A percentile compares a stretch with the other conserved stretches of the same genome.
Conservation (phyloP, 2,888 invertebrate species). For the Limnephilus auricula region DNA sequence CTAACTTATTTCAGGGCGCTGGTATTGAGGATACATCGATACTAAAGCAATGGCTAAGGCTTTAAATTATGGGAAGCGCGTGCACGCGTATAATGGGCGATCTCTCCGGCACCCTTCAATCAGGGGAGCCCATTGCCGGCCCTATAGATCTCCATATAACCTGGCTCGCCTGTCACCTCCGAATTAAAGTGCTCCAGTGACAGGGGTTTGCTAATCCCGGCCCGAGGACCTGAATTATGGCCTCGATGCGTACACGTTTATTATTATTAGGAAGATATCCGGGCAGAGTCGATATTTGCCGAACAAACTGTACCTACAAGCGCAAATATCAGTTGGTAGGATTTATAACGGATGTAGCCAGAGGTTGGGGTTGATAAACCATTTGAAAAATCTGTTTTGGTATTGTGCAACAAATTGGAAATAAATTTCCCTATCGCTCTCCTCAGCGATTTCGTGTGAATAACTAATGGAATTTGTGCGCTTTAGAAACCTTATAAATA, state of each 20-base stretch:
- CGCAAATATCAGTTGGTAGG: not conserved
- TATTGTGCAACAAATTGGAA: not conserved
- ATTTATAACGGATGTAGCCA: not conserved
- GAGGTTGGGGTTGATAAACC: not conserved
- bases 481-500: no score
- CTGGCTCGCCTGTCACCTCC: conserved; percentile 39
- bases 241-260: conserved; percentile 14
- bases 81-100: conserved; percentile 31
- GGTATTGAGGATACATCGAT: not conserved
- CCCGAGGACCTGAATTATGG: conserved; percentile 6
- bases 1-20: not conserved
- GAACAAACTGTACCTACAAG: not conserved
- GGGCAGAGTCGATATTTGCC: conserved; percentile 11
- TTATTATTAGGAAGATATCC: conserved; percentile 3
- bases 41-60: not conserved
- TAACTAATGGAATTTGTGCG: no score
- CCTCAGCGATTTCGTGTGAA: not conserved
- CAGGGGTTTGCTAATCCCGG: conserved; percentile 44
- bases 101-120: conserved; percentile 36
- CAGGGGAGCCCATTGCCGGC: not conserved
- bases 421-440: not conserved
- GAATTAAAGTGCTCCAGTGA: conserved; percentile 41
- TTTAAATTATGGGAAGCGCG: conserved; percentile 17
- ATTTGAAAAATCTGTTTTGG: not conserved
- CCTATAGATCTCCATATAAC: conserved; percentile 28